These are phyloP conservation scores for Hydrozoanthus gracilis DNA, from an alignment of 92 coral and sea anemone species.

Conservation along the genomic window DNA sequence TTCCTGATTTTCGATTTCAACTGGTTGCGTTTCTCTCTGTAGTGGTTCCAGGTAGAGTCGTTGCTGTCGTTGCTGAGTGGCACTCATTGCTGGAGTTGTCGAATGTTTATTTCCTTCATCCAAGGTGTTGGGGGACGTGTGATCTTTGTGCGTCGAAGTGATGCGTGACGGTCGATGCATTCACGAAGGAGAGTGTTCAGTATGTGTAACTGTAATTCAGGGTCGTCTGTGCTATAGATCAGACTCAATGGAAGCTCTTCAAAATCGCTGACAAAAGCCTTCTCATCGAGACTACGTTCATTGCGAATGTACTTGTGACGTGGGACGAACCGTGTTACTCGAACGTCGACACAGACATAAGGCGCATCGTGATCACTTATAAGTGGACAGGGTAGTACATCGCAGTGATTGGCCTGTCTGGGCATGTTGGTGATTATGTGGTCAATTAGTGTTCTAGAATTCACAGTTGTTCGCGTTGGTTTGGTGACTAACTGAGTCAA, in stretches of 20 bases:
- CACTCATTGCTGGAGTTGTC: too few relatives aligned
- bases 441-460: slow-evolving; percentile 48
- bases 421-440: slow-evolving; percentile 49
- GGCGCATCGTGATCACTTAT: slow-evolving; percentile 55
- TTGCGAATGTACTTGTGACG: slow-evolving; percentile 43
- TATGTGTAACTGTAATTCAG: slow-evolving; percentile 26
- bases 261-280: slow-evolving; percentile 28
- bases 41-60: background rate
- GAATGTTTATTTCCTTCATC: slow-evolving; percentile 26
- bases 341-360: slow-evolving; percentile 15
- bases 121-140: slow-evolving; percentile 52
- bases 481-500: slow-evolving; percentile 45
- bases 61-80: background rate
- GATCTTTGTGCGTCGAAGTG: slow-evolving; percentile 43
- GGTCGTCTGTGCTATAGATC: slow-evolving; percentile 29
- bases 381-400: slow-evolving; percentile 44
- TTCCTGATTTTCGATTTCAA: slow-evolving; percentile 20
- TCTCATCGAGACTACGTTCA: slow-evolving; percentile 11
- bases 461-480: background rate
- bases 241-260: slow-evolving; percentile 39
- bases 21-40: slow-evolving; percentile 30
- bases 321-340: slow-evolving; percentile 39
- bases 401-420: slow-evolving; percentile 44
- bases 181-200: slow-evolving; percentile 36
- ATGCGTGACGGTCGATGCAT: slow-evolving; percentile 45